A percentile compares a stretch with the other conserved stretches of the same genome.
These are phyloP conservation scores for Leuciscus idus DNA, from an alignment of 2,113 vertebrate genomes.

Conservation along the genomic window DNA sequence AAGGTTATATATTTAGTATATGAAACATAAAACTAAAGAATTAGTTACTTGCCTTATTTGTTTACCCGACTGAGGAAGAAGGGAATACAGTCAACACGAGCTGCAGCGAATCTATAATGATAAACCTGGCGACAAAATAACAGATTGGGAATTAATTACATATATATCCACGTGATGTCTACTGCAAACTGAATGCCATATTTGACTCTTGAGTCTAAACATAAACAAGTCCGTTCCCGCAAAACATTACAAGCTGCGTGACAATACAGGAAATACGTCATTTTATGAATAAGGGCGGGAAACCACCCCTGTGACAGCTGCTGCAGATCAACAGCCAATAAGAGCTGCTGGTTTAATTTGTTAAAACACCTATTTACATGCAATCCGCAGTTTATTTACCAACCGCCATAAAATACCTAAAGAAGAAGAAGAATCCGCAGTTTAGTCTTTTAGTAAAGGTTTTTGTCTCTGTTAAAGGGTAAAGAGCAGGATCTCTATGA, in stretches of 20 bases:
- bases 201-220: not conserved
- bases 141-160: not conserved
- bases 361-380: not conserved
- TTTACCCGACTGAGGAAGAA: slow-evolving; percentile 16
- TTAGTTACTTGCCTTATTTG: slow-evolving; percentile 14
- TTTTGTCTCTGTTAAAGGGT: not conserved
- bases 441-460: too few species aligned
- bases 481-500: not conserved
- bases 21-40: not conserved
- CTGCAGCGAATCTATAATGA: not conserved
- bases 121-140: not conserved
- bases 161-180: not conserved
- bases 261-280: slow-evolving; percentile 62
- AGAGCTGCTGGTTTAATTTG: not conserved
- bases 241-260: slow-evolving; percentile 2
- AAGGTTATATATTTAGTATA: not conserved
- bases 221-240: not conserved
- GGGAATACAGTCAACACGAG: not conserved
- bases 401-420: too few species aligned
- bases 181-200: not conserved
- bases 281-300: slow-evolving; percentile 57
- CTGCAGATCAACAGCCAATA: not conserved
- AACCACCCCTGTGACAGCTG: slow-evolving; percentile 9
- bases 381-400: not conserved
- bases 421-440: too few species aligned